Base-by-base conservation (phyloP, 2,113 vertebrate genomes). In the Trematomus loennbergii region DNA sequence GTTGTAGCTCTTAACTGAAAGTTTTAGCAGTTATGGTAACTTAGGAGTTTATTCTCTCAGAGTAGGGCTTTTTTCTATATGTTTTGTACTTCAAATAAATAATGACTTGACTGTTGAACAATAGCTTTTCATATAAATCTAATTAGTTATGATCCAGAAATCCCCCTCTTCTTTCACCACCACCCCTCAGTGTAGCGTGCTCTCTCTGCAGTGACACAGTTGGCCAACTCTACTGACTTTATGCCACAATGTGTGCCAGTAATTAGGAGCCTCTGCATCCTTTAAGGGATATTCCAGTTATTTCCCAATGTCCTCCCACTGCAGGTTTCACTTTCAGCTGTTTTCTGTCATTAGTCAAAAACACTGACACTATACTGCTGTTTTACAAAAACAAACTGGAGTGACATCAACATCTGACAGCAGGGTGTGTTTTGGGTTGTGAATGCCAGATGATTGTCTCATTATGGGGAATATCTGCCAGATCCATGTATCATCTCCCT, bases 391-490 rank as follows among this genome's bases (percentile, higher is more conserved):
- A 17, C 43, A 53, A n/a, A 66, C 74, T 50, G 60, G 52, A 12
- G 69, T 9, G 45, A 73, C 70, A 72, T 4, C 85, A 63, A 64
- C 49, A 64, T 78, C 52, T 81, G 67, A 79, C 77, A 81, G 65
- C 59, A 67, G 89, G 81, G 88, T 85, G 88, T 87, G 79, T 84
- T 84, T 60, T 63, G 25, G 68, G 85, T 63, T 61, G 61, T 71
- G 53, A 69, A 70, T 18, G 71, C 90, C 84, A 91, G 75, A 82
- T 76, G 77, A 90, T 91, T 71, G 88, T 88, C 90, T 93, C 89
- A 90, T 89, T 59, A 52, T 0, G 18, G 68, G 48, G 60, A 83
- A 78, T 80, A 82, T 89, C 59, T 86, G 82, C 89, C 87, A 87
- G 50, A 77, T 77, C 64, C 60, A 69, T 74, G 63, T 48, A 74